Base-by-base conservation (phyloP, 2,888 invertebrate genomes). In the Oscheius sp. region DNA sequence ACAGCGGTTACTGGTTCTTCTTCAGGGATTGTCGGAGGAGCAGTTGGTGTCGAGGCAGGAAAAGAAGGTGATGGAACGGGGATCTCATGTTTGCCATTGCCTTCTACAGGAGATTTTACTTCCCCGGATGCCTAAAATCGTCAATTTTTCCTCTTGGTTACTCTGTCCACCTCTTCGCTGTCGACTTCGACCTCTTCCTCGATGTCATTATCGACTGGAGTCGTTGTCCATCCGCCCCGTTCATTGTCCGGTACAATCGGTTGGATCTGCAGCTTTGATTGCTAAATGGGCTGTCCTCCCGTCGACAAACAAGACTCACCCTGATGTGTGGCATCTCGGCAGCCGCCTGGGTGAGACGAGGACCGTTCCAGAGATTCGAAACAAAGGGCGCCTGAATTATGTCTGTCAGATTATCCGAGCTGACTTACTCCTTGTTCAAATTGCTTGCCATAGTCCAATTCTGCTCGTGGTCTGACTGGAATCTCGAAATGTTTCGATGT, bases 381-480 rank as follows among this genome's bases (percentile, higher is more conserved):
- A 66, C 66, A 29, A 66, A 66, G 1, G 66, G 52, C 13, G 66
- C 66, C 1, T 29, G 49, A 16, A 66, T 64, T 2, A 27, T 46
- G 25, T 21, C 9, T 2, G 41, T 18, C 45, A 16, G 21, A 41
- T 18, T 3, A 35, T 9, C 9, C 35, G 35, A 9, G 35, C n/a
- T 35, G 9, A 13, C 55, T 6, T 23, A 68, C 58, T 56, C n/a
- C 18, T 13, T 55, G 23, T 46, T 74, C 74, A 18, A 70, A 53
- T 2, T 63, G 45, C 21, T 69, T 74, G 0, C 45, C 53, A 29
- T 71, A 78, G 16, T 71, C 69, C 6, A 79, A 53, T 29, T 81
- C 80, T 9, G 80, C 80, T 23, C 63, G 45, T 46, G 80, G 80
- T 41, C 80, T 64, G 23, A 75, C 49, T 5, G 80, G 80, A 25